Conservation (phyloP, 2,113 vertebrate species). For the Apeltes quadracus region DNA sequence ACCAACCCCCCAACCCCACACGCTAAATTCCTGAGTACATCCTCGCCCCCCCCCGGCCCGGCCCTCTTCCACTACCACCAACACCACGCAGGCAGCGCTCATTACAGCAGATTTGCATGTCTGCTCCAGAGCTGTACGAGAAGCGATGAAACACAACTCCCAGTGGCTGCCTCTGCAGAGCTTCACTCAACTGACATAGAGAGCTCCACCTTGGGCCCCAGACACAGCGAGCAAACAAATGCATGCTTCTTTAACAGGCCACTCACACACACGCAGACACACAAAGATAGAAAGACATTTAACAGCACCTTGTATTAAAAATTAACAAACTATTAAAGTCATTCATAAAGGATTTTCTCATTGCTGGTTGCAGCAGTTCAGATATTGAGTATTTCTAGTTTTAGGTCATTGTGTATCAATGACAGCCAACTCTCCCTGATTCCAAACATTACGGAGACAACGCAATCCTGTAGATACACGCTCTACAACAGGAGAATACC, state of each 20-base stretch:
- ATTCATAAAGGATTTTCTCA: background rate
- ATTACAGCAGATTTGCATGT: constrained; percentile 83
- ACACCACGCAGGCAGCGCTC: constrained; percentile 70
- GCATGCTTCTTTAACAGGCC: constrained; percentile 63
- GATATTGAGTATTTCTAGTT: background rate
- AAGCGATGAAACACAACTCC: constrained; percentile 81
- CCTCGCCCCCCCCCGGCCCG: constrained; percentile 20
- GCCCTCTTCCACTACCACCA: background rate
- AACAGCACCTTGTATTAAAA: constrained; percentile 55
- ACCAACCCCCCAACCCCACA: constrained; percentile 46
- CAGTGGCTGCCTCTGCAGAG: constrained; percentile 76
- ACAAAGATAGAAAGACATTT: constrained; percentile 50
- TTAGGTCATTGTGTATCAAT: background rate
- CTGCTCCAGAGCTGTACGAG: constrained; percentile 75
- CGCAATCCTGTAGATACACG: no score
- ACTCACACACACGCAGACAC: constrained; percentile 22
- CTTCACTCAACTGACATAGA: constrained; percentile 77
- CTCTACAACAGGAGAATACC: no score
- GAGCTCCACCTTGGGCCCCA: constrained; percentile 74
- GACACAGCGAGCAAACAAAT: constrained; percentile 70
- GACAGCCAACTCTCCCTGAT: no score
- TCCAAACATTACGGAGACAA: no score
- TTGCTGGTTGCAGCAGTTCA: background rate
- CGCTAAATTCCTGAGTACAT: constrained; percentile 71
- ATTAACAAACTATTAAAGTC: no score